phyloP scores from a whole-genome alignment of 2,888 invertebrate species.

The Caenorhabditis japonica region DNA sequence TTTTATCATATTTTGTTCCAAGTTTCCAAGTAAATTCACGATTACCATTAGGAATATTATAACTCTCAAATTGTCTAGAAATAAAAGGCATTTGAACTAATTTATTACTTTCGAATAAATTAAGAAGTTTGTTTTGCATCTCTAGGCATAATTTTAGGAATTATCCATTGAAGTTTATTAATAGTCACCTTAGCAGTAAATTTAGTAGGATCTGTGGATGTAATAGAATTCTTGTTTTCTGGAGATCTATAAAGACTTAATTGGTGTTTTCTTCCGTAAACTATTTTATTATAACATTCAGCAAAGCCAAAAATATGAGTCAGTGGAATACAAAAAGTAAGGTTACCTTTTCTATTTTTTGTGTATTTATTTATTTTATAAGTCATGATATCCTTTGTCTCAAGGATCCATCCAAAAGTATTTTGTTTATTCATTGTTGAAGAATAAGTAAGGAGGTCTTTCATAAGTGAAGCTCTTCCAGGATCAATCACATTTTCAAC shows the following conservation, averaged over 20 bases:
- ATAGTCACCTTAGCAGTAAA: constrained; percentile 60
- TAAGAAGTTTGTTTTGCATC: constrained; percentile 65
- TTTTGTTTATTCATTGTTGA: too few relatives aligned
- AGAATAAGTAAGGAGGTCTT: constrained; percentile 57
- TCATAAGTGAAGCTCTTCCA: constrained; percentile 62
- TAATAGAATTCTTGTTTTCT: constrained; percentile 58
- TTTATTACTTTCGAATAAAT: constrained; percentile 59
- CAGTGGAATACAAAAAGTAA: too few relatives aligned
- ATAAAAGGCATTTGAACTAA: too few relatives aligned
- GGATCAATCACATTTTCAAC: constrained; percentile 54
- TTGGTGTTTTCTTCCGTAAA: constrained; percentile 42
- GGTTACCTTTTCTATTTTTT: too few relatives aligned
- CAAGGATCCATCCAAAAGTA: too few relatives aligned
- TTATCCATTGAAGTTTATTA: constrained; percentile 67
- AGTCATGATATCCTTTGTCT: too few relatives aligned
- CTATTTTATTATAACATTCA: too few relatives aligned
- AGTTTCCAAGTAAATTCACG: constrained; percentile 68
- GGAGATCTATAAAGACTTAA: constrained; percentile 63
- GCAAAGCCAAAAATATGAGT: constrained; percentile 55
- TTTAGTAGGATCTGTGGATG: constrained; percentile 55
- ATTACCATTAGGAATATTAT: constrained; percentile 67
- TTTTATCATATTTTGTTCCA: constrained; percentile 67
- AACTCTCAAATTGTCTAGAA: too few relatives aligned
- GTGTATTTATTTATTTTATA: too few relatives aligned
- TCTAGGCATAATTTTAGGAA: constrained; percentile 67